These are phyloP conservation scores for Salminus brasiliensis DNA, from an alignment of 2,113 vertebrate species.

Conservation along the genomic window DNA sequence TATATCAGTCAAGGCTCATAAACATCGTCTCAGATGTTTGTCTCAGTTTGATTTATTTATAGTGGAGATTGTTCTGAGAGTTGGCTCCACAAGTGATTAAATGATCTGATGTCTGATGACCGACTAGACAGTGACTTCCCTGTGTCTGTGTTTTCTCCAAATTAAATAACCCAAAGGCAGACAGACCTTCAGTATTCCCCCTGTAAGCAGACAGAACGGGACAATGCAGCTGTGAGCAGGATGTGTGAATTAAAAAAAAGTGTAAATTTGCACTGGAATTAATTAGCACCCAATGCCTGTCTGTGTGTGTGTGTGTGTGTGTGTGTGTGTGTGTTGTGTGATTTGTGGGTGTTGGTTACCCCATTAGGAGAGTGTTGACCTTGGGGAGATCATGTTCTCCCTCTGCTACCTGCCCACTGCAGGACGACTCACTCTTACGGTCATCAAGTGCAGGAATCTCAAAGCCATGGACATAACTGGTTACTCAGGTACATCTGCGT, in stretches of 20 bases:
- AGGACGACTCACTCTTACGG: constrained; percentile 86
- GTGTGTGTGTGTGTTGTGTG: not conserved
- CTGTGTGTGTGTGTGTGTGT: not conserved
- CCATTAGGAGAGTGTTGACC: constrained; percentile 84
- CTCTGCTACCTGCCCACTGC: constrained; percentile 90
- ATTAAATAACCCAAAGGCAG: no score
- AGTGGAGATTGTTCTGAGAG: no score
- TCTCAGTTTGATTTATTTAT: no score
- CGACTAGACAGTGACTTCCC: no score
- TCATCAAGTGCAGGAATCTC: constrained; percentile 89
- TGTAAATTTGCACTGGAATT: not conserved
- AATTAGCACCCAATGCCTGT: not conserved
- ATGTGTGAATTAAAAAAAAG: not conserved
- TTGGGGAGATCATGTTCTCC: constrained; percentile 90
- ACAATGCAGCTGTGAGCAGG: not conserved
- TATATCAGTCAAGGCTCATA: no score
- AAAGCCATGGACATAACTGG: constrained; percentile 93
- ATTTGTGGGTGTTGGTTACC: constrained; percentile 13
- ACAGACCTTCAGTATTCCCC: no score
- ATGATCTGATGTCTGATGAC: no score
- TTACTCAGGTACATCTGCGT: constrained; percentile 72
- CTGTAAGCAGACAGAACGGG: not conserved
- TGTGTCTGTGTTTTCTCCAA: no score
- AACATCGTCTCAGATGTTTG: no score
- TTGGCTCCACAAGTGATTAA: no score